These are phyloP conservation scores for Therioaphis trifolii DNA, from an alignment of 2,888 invertebrate genomes.

Conservation along the genomic window DNA sequence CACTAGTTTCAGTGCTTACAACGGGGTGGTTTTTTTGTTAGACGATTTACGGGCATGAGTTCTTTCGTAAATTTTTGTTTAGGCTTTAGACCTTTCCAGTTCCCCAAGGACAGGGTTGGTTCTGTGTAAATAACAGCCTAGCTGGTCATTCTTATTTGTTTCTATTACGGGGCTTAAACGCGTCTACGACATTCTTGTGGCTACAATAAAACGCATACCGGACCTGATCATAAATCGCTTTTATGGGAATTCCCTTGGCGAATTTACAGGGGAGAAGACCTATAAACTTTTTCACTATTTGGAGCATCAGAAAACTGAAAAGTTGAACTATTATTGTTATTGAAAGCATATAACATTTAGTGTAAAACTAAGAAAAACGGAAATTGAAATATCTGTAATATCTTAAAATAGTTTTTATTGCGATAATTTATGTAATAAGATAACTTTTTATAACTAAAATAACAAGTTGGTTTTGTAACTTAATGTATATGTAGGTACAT, in stretches of 20 bases:
- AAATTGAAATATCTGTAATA: too few relatives aligned
- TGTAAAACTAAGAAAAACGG: background rate
- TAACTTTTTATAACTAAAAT: too few relatives aligned
- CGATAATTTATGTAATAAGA: too few relatives aligned
- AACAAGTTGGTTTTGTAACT: too few relatives aligned
- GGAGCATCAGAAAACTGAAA: conserved; percentile 20
- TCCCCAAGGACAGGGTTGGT: conserved; percentile 51
- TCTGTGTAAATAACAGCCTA: conserved; percentile 58
- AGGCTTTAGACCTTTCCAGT: conserved; percentile 38
- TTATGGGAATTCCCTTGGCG: conserved; percentile 59
- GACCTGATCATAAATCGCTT: conserved; percentile 59
- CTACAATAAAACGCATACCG: conserved; percentile 61
- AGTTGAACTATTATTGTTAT: conserved; percentile 32
- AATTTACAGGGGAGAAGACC: conserved; percentile 35
- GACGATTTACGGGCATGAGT: conserved; percentile 36
- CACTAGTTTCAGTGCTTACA: background rate
- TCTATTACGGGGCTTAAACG: conserved; percentile 61
- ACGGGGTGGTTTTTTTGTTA: conserved; percentile 5
- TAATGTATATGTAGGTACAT: background rate
- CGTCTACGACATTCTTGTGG: conserved; percentile 58
- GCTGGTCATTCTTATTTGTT: conserved; percentile 61
- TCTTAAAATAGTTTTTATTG: too few relatives aligned
- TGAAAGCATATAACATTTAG: background rate
- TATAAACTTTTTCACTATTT: conserved; percentile 53
- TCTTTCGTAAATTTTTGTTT: conserved; percentile 41